These are phyloP conservation scores for Epinephelus awoara DNA, from an alignment of 2,797 vertebrate genomes.

Conservation along the genomic window DNA sequence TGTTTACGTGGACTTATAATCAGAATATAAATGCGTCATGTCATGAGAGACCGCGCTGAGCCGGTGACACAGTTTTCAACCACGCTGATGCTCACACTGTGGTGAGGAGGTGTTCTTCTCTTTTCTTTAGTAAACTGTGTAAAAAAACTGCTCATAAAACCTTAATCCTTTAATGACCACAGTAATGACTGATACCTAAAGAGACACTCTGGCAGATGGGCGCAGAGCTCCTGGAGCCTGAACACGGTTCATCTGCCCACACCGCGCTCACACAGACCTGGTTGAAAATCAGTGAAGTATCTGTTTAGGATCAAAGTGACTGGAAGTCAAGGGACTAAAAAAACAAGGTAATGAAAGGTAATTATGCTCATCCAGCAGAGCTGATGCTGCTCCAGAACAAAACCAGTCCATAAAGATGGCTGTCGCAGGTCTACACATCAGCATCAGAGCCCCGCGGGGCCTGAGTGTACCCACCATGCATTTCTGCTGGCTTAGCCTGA, in stretches of 20 bases:
- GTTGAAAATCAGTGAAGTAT: too few relatives aligned
- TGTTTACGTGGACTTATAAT: too few relatives aligned
- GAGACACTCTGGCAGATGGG: too few relatives aligned
- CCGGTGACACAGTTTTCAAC: not conserved
- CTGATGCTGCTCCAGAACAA: slow-evolving; percentile 52
- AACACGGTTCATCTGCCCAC: too few relatives aligned
- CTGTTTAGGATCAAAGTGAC: slow-evolving; percentile 39
- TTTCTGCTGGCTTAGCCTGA: slow-evolving; percentile 58
- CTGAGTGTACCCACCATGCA: slow-evolving; percentile 33
- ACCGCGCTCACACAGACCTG: too few relatives aligned
- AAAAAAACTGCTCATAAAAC: slow-evolving; percentile 26
- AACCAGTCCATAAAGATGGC: slow-evolving; percentile 46
- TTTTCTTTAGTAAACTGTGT: not conserved
- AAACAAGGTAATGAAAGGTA: slow-evolving; percentile 76
- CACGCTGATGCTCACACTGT: not conserved
- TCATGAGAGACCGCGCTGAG: too few relatives aligned
- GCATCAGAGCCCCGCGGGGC: slow-evolving; percentile 32
- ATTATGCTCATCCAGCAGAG: slow-evolving; percentile 57
- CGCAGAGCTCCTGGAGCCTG: too few relatives aligned
- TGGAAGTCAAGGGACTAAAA: slow-evolving; percentile 62
- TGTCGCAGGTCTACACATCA: slow-evolving; percentile 44
- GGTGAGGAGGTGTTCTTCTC: not conserved
- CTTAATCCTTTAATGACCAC: slow-evolving; percentile 63
- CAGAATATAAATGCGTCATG: too few relatives aligned
- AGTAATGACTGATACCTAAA: slow-evolving; percentile 55